Evolutionary conservation across 2,888 invertebrate genomes (phyloP), one percentile per base, ranked within the genome.

Genomic region (Podabrus alpinus): DNA sequence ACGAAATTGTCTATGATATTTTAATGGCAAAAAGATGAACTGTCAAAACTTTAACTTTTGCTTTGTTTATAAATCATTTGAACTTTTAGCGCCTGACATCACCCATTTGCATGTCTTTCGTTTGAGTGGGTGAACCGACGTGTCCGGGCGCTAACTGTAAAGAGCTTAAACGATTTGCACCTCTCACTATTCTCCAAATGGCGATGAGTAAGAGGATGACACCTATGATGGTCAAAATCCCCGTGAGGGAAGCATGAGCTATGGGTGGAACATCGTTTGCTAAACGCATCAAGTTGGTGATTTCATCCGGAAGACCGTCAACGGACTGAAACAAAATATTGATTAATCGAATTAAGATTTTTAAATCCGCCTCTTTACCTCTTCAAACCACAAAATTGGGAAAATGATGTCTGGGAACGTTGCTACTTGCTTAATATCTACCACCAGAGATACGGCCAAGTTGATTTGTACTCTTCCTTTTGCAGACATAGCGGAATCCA

Each of bases 381-480:
- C 95, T 86, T 96, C 95, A 84, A 96, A 96, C 96, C 96, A 97
- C 82, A 96, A 89, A 75, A 97, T 95, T 11, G 97, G 97, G 88
- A 97, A 95, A 13, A 96, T 91, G 80, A 96, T 95, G 84, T 95
- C 95, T 0, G 95, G 95, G 89, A 97, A 95, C 82, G 94, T 95
- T 80, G 95, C 95, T 61, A 96, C 96, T 87, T 96, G 96, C 86
- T 96, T 96, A 88, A 96, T 96, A 85, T 96, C 96, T 9, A 94
- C 89, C 10, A 96, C 95, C 87, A 95, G 95, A 71, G 94, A 94
- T 59, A 96, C 96, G 2, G 95, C 96, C 85, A 96, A 88, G 88
- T 96, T 96, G 84, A 96, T 95, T 88, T 96, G 96, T 10, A 96
- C 89, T 69, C 96, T 90, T 3, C 94, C 96, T 79, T 93, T 92